Conservation (phyloP, 2,113 vertebrate species). For the Elephas maximus region DNA sequence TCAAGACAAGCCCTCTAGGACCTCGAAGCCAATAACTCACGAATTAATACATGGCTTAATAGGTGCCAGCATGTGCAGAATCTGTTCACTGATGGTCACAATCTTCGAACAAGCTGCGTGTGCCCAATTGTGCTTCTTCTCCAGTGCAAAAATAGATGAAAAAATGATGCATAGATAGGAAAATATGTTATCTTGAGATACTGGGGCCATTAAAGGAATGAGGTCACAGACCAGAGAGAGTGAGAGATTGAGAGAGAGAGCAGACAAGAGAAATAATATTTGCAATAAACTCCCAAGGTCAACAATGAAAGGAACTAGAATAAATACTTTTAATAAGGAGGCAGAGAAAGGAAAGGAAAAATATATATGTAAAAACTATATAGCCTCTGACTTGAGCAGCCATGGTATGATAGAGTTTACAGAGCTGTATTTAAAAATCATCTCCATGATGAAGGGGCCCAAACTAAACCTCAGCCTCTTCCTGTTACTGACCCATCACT, state of each 20-base stretch:
- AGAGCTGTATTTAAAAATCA: conserved; percentile 47
- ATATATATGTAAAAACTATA: background rate
- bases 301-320: conserved; percentile 65
- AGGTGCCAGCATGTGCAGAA: background rate
- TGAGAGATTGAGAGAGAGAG: background rate
- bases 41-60: background rate
- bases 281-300: conserved; percentile 73
- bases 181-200: background rate
- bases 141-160: background rate
- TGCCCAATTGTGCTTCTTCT: background rate
- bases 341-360: conserved; percentile 53
- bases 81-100: background rate
- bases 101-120: background rate
- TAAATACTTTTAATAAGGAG: conserved; percentile 79
- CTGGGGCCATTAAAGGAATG: conserved; percentile 50
- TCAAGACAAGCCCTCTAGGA: background rate
- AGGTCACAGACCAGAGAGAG: conserved; percentile 47
- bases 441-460: background rate
- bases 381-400: conserved; percentile 13
- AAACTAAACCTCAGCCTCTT: background rate
- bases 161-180: background rate
- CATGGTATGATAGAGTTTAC: background rate
- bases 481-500: background rate
- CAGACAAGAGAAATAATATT: conserved; percentile 68
- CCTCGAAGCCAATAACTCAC: background rate